phyloP scores from a whole-genome alignment of 2,113 vertebrate genomes.

The Acrocephalus arundinaceus region DNA sequence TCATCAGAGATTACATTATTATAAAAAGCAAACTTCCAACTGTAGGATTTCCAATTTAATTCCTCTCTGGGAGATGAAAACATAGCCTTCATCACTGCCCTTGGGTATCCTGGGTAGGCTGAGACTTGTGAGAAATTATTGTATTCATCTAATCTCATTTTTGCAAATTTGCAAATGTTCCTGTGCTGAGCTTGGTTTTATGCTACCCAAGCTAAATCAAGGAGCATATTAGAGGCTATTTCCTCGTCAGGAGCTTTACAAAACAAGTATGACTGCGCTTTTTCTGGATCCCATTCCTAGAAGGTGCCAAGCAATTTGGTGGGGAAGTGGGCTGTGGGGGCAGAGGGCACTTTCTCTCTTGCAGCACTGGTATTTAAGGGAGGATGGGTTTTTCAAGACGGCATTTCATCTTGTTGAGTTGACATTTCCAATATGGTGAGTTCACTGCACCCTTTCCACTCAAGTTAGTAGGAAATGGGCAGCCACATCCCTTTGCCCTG shows the following conservation, averaged over 20 bases:
- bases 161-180: background rate
- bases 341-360: background rate
- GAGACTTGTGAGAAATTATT: background rate
- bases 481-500: background rate
- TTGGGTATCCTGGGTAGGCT: background rate
- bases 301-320: background rate
- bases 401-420: background rate
- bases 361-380: background rate
- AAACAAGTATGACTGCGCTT: background rate
- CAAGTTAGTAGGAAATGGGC: background rate
- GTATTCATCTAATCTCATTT: constrained; percentile 13
- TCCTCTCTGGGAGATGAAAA: constrained; percentile 51
- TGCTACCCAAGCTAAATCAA: background rate
- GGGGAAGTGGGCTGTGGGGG: background rate
- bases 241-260: background rate
- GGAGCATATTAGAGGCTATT: background rate
- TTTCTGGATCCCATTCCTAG: background rate
- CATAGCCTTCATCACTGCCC: background rate
- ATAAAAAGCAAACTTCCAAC: constrained; percentile 57
- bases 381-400: background rate
- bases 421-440: background rate
- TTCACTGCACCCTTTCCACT: background rate
- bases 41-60: constrained; percentile 46
- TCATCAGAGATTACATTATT: constrained; percentile 21
- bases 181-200: background rate